Percentiles rank a stretch among this genome's conserved stretches.
Conservation (phyloP, 2,797 vertebrate genomes). For the Xyrichtys novacula region DNA sequence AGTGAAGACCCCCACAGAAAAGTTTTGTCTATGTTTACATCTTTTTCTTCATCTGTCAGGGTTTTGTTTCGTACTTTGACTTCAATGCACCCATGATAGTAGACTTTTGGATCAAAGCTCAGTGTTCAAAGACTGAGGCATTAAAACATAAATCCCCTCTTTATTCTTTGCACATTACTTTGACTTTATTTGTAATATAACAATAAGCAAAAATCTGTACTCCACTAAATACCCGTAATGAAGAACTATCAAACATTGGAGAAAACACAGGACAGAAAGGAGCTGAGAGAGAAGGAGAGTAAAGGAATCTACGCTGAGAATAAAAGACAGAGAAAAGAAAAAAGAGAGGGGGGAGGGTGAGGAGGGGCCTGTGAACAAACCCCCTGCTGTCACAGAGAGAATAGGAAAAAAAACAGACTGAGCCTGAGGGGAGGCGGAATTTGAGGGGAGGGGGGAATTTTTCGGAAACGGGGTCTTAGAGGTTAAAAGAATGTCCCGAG, state of each 20-base stretch:
- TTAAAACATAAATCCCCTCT: no score
- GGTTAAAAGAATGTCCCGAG: constrained; percentile 33
- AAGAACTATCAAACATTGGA: background rate
- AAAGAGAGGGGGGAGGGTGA: constrained; percentile 9
- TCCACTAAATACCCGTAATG: no score
- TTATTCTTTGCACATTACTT: no score
- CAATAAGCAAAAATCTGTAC: no score
- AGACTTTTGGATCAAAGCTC: no score
- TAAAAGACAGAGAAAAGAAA: constrained; percentile 43
- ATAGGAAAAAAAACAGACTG: constrained; percentile 38
- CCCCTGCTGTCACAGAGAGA: constrained; percentile 35
- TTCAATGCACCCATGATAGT: no score
- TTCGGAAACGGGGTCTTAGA: constrained; percentile 18
- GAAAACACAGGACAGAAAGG: background rate
- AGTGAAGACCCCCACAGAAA: no score
- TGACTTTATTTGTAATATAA: no score
- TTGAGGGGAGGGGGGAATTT: constrained; percentile 32
- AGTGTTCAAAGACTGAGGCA: no score
- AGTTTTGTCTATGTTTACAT: no score
- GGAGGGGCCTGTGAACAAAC: constrained; percentile 32
- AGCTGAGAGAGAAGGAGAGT: constrained; percentile 29
- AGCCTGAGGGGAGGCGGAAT: background rate
- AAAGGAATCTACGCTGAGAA: constrained; percentile 24
- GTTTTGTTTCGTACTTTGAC: no score
- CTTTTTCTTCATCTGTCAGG: no score